phyloP scores from a whole-genome alignment of 2,113 vertebrate species.

The Hemiprocne comata region DNA sequence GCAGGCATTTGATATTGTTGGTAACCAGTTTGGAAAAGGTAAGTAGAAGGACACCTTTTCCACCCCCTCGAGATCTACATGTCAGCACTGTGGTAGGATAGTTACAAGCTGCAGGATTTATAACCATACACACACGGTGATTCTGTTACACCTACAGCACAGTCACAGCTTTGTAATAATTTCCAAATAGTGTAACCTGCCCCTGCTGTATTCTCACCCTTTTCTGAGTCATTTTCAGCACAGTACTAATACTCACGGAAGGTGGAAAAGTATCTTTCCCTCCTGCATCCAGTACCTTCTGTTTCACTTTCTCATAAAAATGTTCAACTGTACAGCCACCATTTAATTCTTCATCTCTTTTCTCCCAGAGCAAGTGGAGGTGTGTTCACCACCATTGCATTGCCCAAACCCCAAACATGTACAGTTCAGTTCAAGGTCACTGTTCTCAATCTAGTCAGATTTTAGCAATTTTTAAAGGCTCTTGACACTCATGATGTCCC shows the following conservation, averaged over 20 bases:
- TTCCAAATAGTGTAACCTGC: neutral
- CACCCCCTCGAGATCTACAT: neutral
- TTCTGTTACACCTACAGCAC: neutral
- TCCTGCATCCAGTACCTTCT: neutral
- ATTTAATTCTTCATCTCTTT: neutral
- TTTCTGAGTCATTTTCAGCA: neutral
- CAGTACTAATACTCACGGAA: neutral
- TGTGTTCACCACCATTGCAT: neutral
- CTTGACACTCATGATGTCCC: neutral
- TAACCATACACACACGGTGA: neutral
- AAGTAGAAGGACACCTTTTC: neutral
- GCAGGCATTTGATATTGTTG: conserved; percentile 83
- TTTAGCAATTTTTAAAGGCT: conserved; percentile 4
- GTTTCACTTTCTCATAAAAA: neutral
- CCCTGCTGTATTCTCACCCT: neutral
- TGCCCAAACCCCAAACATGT: neutral
- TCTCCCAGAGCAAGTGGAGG: neutral
- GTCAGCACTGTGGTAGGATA: neutral
- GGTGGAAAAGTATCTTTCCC: neutral
- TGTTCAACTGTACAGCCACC: neutral
- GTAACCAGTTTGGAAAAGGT: conserved; percentile 82
- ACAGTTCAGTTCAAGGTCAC: neutral
- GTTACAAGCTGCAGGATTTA: neutral
- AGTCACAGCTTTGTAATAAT: neutral
- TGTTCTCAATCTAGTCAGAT: neutral